Conservation (phyloP, 2,888 invertebrate species). For the Yponomeuta malinellus region DNA sequence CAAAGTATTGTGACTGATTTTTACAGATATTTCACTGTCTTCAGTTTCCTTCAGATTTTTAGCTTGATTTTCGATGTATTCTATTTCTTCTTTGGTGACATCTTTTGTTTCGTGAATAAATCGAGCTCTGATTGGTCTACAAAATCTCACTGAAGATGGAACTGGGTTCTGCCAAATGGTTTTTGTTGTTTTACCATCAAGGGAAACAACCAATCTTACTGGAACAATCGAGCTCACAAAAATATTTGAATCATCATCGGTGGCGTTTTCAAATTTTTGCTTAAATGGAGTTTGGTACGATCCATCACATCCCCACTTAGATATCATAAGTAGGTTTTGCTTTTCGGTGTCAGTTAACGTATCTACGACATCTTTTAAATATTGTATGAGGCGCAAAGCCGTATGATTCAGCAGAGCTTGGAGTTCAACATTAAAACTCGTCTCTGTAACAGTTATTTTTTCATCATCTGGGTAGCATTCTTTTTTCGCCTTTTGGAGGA, state of each 20-base stretch:
- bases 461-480: conserved; percentile 19
- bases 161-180: conserved; percentile 28
- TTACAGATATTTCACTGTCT: not conserved
- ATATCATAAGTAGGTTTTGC: conserved; percentile 11
- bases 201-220: conserved; percentile 4
- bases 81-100: conserved; percentile 20
- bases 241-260: conserved; percentile 27
- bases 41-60: not conserved
- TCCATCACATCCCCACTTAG: conserved; percentile 32
- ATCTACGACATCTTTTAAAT: conserved; percentile 5
- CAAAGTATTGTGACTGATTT: conserved; percentile 18
- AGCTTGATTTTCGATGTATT: conserved; percentile 15
- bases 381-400: conserved; percentile 16
- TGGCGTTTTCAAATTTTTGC: conserved; percentile 25
- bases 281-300: conserved; percentile 28
- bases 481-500: conserved; percentile 19
- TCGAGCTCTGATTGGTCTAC: conserved; percentile 20
- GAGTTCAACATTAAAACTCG: conserved; percentile 20
- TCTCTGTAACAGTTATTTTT: conserved; percentile 18
- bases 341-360: not conserved
- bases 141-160: conserved; percentile 24
- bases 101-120: conserved; percentile 17
- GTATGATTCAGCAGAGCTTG: conserved; percentile 23
- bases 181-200: conserved; percentile 17
- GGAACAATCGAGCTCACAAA: conserved; percentile 26